A percentile compares a stretch with the other conserved stretches of the same genome.
phyloP scores from a whole-genome alignment of 2,888 invertebrate species.

The Rhodophaea formosa region DNA sequence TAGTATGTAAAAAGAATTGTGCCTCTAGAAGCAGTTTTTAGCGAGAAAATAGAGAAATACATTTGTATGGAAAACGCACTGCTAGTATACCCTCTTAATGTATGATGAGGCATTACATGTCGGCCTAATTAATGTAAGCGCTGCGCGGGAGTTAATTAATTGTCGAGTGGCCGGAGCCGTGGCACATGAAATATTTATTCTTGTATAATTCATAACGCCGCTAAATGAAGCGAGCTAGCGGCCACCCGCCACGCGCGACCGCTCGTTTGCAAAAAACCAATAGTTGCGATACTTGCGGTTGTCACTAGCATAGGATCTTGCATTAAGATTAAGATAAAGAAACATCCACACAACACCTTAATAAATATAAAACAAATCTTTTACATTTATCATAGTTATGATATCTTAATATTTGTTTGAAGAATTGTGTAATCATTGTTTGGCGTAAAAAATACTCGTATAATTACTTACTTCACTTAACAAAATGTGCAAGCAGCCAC shows the following conservation, averaged over 20 bases:
- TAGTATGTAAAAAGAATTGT: no score
- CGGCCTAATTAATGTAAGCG: conserved; percentile 74
- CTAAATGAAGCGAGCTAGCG: conserved; percentile 68
- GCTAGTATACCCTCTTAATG: no score
- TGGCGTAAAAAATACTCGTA: no score
- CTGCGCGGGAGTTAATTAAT: conserved; percentile 73
- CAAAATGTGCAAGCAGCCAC: no score
- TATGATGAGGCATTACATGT: conserved; percentile 67
- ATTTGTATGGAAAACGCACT: no score
- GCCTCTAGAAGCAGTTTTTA: no score
- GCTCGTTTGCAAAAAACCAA: conserved; percentile 57
- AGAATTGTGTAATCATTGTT: no score
- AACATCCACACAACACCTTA: not conserved
- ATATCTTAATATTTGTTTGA: no score
- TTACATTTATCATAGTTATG: no score
- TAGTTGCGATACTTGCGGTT: conserved; percentile 33
- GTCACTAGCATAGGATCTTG: conserved; percentile 33
- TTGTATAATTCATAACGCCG: conserved; percentile 68
- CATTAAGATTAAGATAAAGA: not conserved
- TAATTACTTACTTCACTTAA: no score
- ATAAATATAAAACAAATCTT: no score
- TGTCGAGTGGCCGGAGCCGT: conserved; percentile 62
- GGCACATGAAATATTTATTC: conserved; percentile 76
- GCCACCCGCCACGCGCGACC: conserved; percentile 67
- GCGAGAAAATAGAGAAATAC: no score